Conservation (phyloP, 2,888 invertebrate species). For the Drosophila neutralis region DNA sequence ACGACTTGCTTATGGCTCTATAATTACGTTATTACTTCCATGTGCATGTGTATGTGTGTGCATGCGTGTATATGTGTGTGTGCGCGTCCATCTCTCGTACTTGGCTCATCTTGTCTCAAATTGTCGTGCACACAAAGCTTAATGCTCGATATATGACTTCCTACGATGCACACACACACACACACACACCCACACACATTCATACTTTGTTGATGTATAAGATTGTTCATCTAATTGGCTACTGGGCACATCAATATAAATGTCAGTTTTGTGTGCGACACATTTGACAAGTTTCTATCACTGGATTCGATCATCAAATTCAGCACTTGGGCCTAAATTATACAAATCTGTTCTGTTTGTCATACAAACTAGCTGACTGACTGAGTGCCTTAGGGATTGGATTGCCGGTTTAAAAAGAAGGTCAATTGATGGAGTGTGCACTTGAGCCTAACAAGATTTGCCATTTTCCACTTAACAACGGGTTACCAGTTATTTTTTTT, state of each 20-base stretch:
- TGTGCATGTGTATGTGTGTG: neutral
- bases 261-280: constrained; percentile 49
- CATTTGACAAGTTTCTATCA: constrained; percentile 57
- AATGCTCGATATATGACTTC: constrained; percentile 62
- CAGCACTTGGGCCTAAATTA: constrained; percentile 15
- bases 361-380: constrained; percentile 5
- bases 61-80: neutral
- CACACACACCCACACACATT: neutral
- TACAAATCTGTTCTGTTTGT: constrained; percentile 35
- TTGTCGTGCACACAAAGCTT: constrained; percentile 60
- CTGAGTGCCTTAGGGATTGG: constrained; percentile 24
- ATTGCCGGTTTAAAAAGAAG: constrained; percentile 17
- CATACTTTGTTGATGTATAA: constrained; percentile 23
- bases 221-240: constrained; percentile 54
- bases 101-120: constrained; percentile 41
- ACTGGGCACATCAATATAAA: constrained; percentile 68
- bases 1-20: constrained; percentile 72
- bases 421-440: constrained; percentile 29
- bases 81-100: constrained; percentile 9
- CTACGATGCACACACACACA: constrained; percentile 21
- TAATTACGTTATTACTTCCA: constrained; percentile 76
- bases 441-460: constrained; percentile 10
- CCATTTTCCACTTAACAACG: constrained; percentile 4
- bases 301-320: constrained; percentile 33
- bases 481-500: neutral